Evolutionary conservation across 2,113 vertebrate genomes (phyloP).

Genomic region (Hippocampus comes): DNA sequence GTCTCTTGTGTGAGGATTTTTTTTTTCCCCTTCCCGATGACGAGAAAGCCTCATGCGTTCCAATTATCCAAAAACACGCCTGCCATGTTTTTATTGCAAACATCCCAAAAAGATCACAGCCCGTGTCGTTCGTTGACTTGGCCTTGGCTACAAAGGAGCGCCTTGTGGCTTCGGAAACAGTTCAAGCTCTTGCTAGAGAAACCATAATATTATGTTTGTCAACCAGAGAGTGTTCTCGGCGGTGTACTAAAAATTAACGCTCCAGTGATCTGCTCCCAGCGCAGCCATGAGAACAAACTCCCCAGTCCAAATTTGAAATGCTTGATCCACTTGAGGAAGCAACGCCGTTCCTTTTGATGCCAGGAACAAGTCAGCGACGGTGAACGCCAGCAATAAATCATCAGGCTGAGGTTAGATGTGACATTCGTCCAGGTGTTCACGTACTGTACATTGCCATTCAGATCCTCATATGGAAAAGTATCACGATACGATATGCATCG

Average conservation of each 20-base stretch:
- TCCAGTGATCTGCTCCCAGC: conserved; percentile 57
- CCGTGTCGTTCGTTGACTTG: conserved; percentile 58
- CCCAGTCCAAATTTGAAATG: conserved; percentile 36
- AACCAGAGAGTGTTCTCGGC: conserved; percentile 53
- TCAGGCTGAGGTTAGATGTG: conserved; percentile 1
- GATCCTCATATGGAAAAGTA: not conserved
- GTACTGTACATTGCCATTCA: conserved; percentile 4
- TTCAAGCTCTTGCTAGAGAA: conserved; percentile 42
- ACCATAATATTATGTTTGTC: conserved; percentile 76
- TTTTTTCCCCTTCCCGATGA: conserved; percentile 25
- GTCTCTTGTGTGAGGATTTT: conserved; percentile 18
- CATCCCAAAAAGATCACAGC: conserved; percentile 64
- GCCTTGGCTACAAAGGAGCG: conserved; percentile 60
- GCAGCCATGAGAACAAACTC: conserved; percentile 36
- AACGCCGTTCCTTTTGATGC: conserved; percentile 37
- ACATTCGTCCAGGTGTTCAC: conserved; percentile 37
- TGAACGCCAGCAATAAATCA: conserved; percentile 40
- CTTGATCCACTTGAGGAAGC: not conserved
- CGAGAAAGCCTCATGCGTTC: conserved; percentile 27
- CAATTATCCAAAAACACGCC: conserved; percentile 52
- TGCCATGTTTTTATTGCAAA: conserved; percentile 72
- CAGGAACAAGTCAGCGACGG: conserved; percentile 11
- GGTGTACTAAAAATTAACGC: conserved; percentile 55
- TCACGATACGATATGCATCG: not conserved
- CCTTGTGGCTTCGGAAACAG: conserved; percentile 60